A percentile compares a stretch with the other conserved stretches of the same genome.
phyloP scores from a whole-genome alignment of 2,113 vertebrate species.

The Blennius ocellaris region DNA sequence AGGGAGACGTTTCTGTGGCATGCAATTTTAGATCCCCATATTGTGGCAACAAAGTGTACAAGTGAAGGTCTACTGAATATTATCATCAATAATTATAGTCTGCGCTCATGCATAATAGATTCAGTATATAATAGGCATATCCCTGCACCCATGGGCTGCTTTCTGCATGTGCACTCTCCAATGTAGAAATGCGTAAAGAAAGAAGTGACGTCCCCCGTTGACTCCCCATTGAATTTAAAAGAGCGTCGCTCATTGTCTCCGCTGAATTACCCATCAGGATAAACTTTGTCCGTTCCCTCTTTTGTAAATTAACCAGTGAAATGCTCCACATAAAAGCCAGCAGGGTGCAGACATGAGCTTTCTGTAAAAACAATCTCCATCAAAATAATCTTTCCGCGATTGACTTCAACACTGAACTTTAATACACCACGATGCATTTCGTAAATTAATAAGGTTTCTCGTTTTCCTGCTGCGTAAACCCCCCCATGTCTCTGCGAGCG shows the following conservation, averaged over 20 bases:
- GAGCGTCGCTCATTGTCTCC: background rate
- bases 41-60: conserved; percentile 80
- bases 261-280: conserved; percentile 7
- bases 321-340: conserved; percentile 82
- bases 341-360: conserved; percentile 96
- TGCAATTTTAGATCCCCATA: conserved; percentile 76
- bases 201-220: background rate
- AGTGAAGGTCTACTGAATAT: conserved; percentile 66
- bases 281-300: background rate
- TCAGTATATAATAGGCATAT: conserved; percentile 29
- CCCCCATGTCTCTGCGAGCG: background rate
- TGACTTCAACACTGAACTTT: conserved; percentile 58
- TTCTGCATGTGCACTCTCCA: conserved; percentile 23
- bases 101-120: conserved; percentile 58
- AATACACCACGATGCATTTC: conserved; percentile 11
- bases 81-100: conserved; percentile 65
- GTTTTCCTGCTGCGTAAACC: background rate
- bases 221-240: conserved; percentile 19
- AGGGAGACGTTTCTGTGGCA: conserved; percentile 79
- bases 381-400: conserved; percentile 47
- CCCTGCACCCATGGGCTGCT: conserved; percentile 33
- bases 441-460: background rate
- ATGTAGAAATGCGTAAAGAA: background rate
- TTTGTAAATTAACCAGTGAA: conserved; percentile 27
- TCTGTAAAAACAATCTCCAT: conserved; percentile 41